A percentile compares a stretch with the other conserved stretches of the same genome.
Conservation (phyloP, 2,113 vertebrate species). For the Reinhardtius hippoglossoides region DNA sequence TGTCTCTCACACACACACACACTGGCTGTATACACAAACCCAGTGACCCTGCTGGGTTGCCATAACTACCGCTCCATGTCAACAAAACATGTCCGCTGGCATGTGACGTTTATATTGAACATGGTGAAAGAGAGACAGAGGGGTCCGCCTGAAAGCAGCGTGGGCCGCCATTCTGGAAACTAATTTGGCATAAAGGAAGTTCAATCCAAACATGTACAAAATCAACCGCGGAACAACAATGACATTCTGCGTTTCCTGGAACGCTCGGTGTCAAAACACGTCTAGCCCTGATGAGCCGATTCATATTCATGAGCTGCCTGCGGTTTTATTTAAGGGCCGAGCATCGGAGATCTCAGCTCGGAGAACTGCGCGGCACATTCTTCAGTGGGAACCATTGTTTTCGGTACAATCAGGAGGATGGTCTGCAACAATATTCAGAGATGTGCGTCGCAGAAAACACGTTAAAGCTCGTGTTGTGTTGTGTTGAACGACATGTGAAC, state of each 20-base stretch:
- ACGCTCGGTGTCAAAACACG: slow-evolving; percentile 56
- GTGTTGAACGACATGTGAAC: slow-evolving; percentile 3
- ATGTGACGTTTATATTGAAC: slow-evolving; percentile 65
- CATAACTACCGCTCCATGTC: slow-evolving; percentile 66
- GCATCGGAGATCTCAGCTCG: background rate
- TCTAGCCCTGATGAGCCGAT: slow-evolving; percentile 45
- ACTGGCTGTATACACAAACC: slow-evolving; percentile 59
- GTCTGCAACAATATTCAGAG: slow-evolving; percentile 19
- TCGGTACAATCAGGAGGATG: slow-evolving; percentile 15
- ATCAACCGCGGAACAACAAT: slow-evolving; percentile 42
- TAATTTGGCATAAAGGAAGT: slow-evolving; percentile 60
- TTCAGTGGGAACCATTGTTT: background rate
- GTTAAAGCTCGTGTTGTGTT: too few species aligned
- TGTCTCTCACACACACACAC: slow-evolving; percentile 28
- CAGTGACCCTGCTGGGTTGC: slow-evolving; percentile 66
- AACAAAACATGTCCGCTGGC: slow-evolving; percentile 66
- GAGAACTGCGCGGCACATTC: slow-evolving; percentile 39
- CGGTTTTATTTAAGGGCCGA: slow-evolving; percentile 18
- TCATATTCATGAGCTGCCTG: slow-evolving; percentile 69
- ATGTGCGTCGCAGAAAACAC: background rate
- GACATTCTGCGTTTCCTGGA: slow-evolving; percentile 37
- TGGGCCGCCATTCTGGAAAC: slow-evolving; percentile 46
- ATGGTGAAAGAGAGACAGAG: slow-evolving; percentile 32
- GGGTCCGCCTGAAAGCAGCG: slow-evolving; percentile 48
- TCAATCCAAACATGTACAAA: slow-evolving; percentile 59